Evolutionary conservation across 2,797 vertebrate species (phyloP), one percentile per base, ranked within the genome.

Genomic region (Myotis findleyi): DNA sequence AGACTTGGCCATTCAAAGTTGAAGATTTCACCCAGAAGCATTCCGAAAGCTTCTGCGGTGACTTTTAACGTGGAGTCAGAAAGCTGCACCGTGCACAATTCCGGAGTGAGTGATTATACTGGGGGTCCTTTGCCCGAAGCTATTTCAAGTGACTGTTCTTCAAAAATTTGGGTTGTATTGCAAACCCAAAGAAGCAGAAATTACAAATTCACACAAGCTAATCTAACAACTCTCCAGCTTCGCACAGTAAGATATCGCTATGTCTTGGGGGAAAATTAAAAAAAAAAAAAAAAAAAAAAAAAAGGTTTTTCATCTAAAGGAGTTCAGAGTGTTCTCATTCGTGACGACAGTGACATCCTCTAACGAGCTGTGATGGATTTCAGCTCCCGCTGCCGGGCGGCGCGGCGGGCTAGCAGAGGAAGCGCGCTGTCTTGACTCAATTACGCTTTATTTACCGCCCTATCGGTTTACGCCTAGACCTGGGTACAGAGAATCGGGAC

Each of bases 11-110:
- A 95, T 77, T 91, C 88, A 93, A 55, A 91, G 80, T 80, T n/a
- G 88, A 96, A 96, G 92, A 86, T 75, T 96, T 96, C 62, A 53
- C 82, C 95, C 94, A 88, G 85, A 92, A 95, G 91, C 96, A 79
- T 93, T 95, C 88, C 36, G 13, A 93, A 86, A 92, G 23, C 73
- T 84, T 49, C 66, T 62, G 71, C 14, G 59, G 49, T 91, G 66
- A 82, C 91, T 89, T 95, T 81, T 72, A 80, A 62, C 21, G 47
- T 38, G 76, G 4, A 94, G 23, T 57, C 79, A 77, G 82, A 94
- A 93, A 94, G 81, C 62, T 2, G 80, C 90, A 92, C 69, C 88
- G 44, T 1, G 59, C n/a, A 55, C 44, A 94, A 62, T 55, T 62
- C 36, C 1, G 27, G 68, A 64, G 21, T 53, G 79, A 82, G 73